A percentile compares a stretch with the other conserved stretches of the same genome.
These are phyloP conservation scores for Platalea minor DNA, from an alignment of 2,797 vertebrate genomes.

Conservation along the genomic window DNA sequence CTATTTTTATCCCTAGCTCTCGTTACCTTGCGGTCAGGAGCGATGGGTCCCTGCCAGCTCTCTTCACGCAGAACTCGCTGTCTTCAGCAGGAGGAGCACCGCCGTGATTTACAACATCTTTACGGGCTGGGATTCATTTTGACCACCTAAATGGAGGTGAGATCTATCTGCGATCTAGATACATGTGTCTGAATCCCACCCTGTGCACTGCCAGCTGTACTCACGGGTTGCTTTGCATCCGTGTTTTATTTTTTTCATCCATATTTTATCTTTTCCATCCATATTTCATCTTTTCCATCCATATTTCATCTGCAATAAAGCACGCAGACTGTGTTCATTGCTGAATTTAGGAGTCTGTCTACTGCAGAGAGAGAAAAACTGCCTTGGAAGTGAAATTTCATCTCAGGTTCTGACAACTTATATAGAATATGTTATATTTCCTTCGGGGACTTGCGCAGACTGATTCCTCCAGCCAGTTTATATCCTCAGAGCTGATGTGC, in stretches of 20 bases:
- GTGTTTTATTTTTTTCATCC: not conserved
- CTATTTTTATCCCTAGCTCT: conserved; percentile 60
- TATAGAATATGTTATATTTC: not conserved
- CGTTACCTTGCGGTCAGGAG: not conserved
- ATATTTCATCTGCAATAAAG: not conserved
- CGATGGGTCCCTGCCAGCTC: not conserved
- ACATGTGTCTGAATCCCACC: not conserved
- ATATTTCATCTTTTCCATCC: not conserved
- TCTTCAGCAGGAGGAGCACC: not conserved
- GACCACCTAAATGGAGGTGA: not conserved
- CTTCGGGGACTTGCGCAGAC: not conserved
- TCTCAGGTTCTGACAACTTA: not conserved
- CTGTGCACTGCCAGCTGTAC: not conserved
- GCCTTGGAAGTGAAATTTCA: not conserved
- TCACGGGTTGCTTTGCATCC: rapidly evolving
- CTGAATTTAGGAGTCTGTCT: not conserved
- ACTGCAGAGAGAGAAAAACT: not conserved
- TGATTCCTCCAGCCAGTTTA: not conserved
- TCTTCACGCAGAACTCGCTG: not conserved
- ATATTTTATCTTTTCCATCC: not conserved
- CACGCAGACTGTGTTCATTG: rapidly evolving
- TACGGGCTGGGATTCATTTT: not conserved
- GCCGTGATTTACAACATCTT: rapidly evolving
- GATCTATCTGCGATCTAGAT: rapidly evolving
- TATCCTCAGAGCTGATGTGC: not conserved